A percentile compares a stretch with the other conserved stretches of the same genome.
phyloP scores from a whole-genome alignment of 2,797 vertebrate species.

The Pantherophis alleghaniensis region DNA sequence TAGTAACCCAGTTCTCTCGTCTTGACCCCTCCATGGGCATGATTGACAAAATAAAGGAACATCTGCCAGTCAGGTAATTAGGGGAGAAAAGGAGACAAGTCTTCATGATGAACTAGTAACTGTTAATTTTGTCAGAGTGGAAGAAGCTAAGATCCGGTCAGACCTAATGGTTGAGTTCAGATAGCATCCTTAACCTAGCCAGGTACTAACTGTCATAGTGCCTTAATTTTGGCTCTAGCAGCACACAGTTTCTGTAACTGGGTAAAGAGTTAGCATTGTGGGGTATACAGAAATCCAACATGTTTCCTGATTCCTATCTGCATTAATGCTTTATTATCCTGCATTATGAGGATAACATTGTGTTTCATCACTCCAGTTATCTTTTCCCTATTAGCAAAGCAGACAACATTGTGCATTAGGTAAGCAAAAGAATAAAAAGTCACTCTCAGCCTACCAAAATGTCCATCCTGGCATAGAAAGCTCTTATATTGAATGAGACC shows the following conservation, averaged over 20 bases:
- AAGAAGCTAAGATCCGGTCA: background rate
- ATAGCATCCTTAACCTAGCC: background rate
- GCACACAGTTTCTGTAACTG: background rate
- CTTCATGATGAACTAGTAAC: background rate
- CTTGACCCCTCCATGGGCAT: slow-evolving; percentile 92
- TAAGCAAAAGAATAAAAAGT: background rate
- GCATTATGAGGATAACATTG: background rate
- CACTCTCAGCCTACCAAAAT: background rate
- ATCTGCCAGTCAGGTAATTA: slow-evolving; percentile 85
- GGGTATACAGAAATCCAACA: background rate
- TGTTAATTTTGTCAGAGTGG: background rate
- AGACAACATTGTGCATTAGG: background rate
- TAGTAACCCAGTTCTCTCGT: slow-evolving; percentile 88
- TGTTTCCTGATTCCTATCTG: background rate
- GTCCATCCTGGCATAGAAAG: background rate
- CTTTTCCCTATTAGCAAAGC: background rate
- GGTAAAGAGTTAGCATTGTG: background rate
- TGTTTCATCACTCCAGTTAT: background rate
- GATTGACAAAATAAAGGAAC: slow-evolving; percentile 90
- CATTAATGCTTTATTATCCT: background rate
- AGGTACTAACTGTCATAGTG: background rate
- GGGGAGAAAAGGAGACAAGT: too few species aligned
- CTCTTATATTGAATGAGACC: background rate
- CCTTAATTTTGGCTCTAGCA: background rate
- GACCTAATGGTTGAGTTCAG: background rate